Conservation (phyloP, 1,140 invertebrate genomes). For the Drosophila novamexicana region DNA sequence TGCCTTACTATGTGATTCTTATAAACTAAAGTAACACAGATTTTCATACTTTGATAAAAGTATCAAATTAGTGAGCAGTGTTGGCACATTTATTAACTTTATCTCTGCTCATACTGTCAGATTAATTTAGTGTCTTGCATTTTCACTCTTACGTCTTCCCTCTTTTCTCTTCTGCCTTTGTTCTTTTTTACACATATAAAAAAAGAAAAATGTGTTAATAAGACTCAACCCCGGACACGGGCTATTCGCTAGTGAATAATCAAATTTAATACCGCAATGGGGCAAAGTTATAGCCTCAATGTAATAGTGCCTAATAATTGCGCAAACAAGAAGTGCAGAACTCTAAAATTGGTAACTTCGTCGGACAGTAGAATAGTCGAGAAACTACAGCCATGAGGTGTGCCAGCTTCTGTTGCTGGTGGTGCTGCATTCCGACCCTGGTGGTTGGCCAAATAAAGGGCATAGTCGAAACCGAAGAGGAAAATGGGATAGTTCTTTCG, state of each 20-base stretch:
- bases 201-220: too few relatives aligned
- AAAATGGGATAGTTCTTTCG: not conserved
- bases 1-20: too few relatives aligned
- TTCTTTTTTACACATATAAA: too few relatives aligned
- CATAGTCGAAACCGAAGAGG: not conserved
- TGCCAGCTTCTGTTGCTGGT: not conserved
- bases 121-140: too few relatives aligned
- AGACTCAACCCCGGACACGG: too few relatives aligned
- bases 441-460: slow-evolving; percentile 1
- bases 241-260: not conserved
- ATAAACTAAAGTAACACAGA: too few relatives aligned
- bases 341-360: not conserved
- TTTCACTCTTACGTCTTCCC: too few relatives aligned
- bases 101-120: too few relatives aligned
- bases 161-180: too few relatives aligned
- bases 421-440: not conserved
- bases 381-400: slow-evolving; percentile 12
- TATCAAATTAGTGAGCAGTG: too few relatives aligned
- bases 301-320: slow-evolving; percentile 17
- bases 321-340: slow-evolving; percentile 5
- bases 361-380: not conserved
- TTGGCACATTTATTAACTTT: too few relatives aligned
- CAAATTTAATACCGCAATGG: not conserved
- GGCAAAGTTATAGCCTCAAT: not conserved
- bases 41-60: too few relatives aligned